Percentiles rank a stretch among this genome's conserved stretches.
These are phyloP conservation scores for Hedychridium roseum DNA, from an alignment of 2,888 invertebrate species.

Conservation along the genomic window DNA sequence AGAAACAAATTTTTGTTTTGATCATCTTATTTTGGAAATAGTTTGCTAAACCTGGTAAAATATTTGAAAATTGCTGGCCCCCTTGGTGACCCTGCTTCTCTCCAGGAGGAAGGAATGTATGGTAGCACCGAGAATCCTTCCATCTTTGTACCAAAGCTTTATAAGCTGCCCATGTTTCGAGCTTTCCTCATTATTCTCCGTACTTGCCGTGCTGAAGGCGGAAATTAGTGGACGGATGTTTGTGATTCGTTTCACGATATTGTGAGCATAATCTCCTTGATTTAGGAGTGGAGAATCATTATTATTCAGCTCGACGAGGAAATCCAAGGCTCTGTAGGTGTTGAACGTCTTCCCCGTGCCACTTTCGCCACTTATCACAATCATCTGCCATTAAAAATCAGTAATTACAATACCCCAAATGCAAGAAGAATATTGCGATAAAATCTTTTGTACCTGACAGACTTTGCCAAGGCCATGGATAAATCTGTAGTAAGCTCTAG, in stretches of 20 bases:
- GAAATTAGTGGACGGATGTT: conserved; percentile 50
- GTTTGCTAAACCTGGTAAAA: conserved; percentile 56
- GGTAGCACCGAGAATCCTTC: conserved; percentile 53
- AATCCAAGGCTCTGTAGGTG: conserved; percentile 58
- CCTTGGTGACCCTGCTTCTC: conserved; percentile 59
- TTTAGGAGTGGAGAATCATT: conserved; percentile 11
- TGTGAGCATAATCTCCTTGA: conserved; percentile 25
- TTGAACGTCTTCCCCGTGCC: conserved; percentile 64
- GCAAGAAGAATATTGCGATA: too few species aligned
- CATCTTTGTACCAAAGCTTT: conserved; percentile 54
- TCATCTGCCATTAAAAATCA: conserved; percentile 33
- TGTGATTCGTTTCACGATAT: conserved; percentile 50
- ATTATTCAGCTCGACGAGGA: conserved; percentile 45
- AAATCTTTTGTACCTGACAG: conserved; percentile 51
- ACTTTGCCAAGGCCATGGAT: conserved; percentile 51
- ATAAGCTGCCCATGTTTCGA: conserved; percentile 63
- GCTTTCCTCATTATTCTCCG: conserved; percentile 58
- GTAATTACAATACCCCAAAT: background rate
- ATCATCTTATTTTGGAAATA: background rate
- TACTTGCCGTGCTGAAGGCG: conserved; percentile 60
- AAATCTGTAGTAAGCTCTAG: conserved; percentile 48
- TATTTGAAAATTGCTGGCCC: conserved; percentile 61
- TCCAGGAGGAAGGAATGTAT: conserved; percentile 62
- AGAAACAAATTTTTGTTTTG: background rate
- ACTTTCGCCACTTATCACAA: conserved; percentile 63